Conservation (phyloP, 2,888 invertebrate species). For the Parnassius orleans region DNA sequence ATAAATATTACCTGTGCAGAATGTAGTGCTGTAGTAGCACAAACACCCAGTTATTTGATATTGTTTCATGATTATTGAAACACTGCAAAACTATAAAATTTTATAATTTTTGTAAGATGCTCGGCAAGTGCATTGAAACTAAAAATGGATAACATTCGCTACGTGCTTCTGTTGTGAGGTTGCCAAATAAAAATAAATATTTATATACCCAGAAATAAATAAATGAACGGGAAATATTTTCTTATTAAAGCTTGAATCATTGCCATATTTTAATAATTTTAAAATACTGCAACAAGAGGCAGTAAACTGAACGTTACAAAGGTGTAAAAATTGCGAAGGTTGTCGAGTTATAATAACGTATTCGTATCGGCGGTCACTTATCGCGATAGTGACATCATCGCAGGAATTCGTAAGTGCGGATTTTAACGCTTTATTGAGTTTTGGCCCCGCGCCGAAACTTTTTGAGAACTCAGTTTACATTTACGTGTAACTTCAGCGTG, state of each 20-base stretch:
- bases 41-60: too few species aligned
- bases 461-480: constrained; percentile 24
- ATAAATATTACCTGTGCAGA: too few species aligned
- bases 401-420: constrained; percentile 42
- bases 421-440: constrained; percentile 41
- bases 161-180: background rate
- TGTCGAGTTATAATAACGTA: constrained; percentile 9
- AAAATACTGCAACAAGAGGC: background rate
- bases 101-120: too few species aligned
- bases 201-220: background rate
- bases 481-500: background rate
- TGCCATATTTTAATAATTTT: background rate
- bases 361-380: constrained; percentile 24
- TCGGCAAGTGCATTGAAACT: too few species aligned
- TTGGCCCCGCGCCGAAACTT: constrained; percentile 30
- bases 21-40: too few species aligned
- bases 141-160: too few species aligned
- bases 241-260: background rate
- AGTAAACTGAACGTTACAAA: background rate
- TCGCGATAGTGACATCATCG: constrained; percentile 47
- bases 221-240: background rate
- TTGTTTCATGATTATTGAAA: too few species aligned
- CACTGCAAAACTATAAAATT: too few species aligned
- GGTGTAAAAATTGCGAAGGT: constrained; percentile 7
- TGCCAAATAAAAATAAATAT: background rate